Base-by-base conservation (phyloP, 2,113 vertebrate species). In the Pygoscelis antarcticus region DNA sequence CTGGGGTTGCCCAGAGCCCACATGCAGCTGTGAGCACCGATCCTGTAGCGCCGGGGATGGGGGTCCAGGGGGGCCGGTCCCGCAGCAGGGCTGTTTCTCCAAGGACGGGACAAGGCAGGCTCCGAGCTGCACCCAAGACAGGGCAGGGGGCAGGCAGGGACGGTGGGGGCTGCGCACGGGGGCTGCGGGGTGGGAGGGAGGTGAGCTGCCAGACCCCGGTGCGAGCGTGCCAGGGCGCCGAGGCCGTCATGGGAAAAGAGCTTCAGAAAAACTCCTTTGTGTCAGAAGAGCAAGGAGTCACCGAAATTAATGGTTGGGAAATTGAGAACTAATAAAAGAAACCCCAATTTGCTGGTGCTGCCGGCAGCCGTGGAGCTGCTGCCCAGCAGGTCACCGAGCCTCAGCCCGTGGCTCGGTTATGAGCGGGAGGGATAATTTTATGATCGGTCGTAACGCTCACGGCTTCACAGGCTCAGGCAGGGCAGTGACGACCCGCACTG, bases 271-370 rank as follows among this genome's bases (percentile, higher is more conserved):
- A 3, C 0, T 55, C 13, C 66, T 74, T 52, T 1, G 5, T 64
- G 79, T n/a, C 1, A 6, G 29, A 18, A 52, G 94, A 90, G 70
- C 55, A 74, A 70, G 60, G 71, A 85, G 62, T 52, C 96, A 86
- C 29, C 5, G 46, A 80, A 94, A 88, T 87, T 74, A 92, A 96
- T 49, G 87, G 75, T 91, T 87, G 90, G 81, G 89, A 96, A 94
- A 95, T 81, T 62, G 19, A 74, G 87, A 79, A 36, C 92, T 84
- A 76, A 94, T 92, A 93, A 81, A 91, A 90, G 93, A 80, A 83
- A 77, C 49, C 11, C 64, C 74, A 42, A 29, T 74, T 83, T 89
- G 82, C 82, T 21, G 55, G 47, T 49, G 79, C 64, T 8, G 29
- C 58, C 6, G 6, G 58, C 27, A 26, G 93, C 89, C 9, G 5